Base-by-base conservation (phyloP, 2,113 vertebrate species). In the Alligator sinensis region DNA sequence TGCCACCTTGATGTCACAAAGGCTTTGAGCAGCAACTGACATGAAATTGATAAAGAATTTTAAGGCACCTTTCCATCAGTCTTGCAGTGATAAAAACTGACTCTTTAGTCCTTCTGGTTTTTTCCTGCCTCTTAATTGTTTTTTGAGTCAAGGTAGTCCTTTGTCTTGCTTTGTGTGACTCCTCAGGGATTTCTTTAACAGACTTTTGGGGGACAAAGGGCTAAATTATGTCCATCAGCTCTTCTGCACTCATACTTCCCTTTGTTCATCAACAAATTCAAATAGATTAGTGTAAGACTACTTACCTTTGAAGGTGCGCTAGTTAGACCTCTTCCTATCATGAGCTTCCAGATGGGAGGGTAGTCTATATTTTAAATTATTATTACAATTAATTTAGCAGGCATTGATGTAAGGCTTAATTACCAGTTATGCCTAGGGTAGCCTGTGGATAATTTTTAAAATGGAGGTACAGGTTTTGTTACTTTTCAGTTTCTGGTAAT, bases 281-380 rank as follows among this genome's bases (percentile, higher is more conserved):
- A 70, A 70, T 70, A 70, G 66, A 70, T 18, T 70, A 34, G 66
- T 70, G 16, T 28, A 27, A 34, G 17, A 70, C 80, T 55, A 21
- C 66, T 87, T 24, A 22, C 80, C 81, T 77, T 30, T 11, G 72
- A 62, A 79, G 15, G 25, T 30, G 15, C 24, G 77, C 89, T 88
- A 80, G 34, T 47, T 77, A 14, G 72, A 59, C 84, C 59, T 9
- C 30, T 77, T 88, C 79, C 18, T 90, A 11, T 86, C 79, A 66
- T 22, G 21, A 93, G 1, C 22, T 80, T 70, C 70, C 88, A 80
- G 77, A 66, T 54, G 59, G 77, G 68, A 38, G 81, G 90, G 30
- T 58, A 54, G 61, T 92, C 82, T 85, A 70, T 34, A 30, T 2
- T 86, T 94, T 89, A 94, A 93, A 96, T 96, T 94, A 96, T 75